Evolutionary conservation across 2,888 invertebrate genomes (phyloP), one percentile per base, ranked within the genome.

Genomic region (Lucinisca nassula): DNA sequence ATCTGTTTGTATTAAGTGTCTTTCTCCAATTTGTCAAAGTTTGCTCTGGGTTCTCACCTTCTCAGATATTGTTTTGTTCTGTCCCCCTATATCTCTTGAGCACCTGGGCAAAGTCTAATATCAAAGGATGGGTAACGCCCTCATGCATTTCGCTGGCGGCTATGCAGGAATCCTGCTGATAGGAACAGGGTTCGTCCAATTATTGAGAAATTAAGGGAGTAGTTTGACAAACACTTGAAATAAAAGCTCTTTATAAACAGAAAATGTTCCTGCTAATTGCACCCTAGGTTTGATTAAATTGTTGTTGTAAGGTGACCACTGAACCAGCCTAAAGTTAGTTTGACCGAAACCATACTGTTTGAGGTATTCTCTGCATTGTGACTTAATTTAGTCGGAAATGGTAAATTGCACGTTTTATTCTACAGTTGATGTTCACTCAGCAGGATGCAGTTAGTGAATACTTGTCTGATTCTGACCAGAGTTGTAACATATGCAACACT

Each of bases 91-190:
- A 32, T 67, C 35, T n/a, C 67, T 32, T 2, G 32, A 75, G 70
- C 85, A 86, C 85, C 85, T 86, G 85, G 73, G 51, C 75, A 30
- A 30, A 35, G 73, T 86, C 79, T 32, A 35, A 79, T 82, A 75
- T 79, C 78, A 86, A 86, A 79, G 79, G 32, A 12, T 30, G 40
- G 74, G 49, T 37, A 78, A 37, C 79, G 40, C 79, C 85, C 82
- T 21, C 30, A 17, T 40, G 67, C 74, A 78, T 78, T 74, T 49
- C 74, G 78, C 73, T 24, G 6, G n/a, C 80, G 84, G 81, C 21
- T 35, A 27, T 21, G 21, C 32, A 75, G 78, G 78, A 77, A 81
- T 73, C 84, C 87, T 79, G 74, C 70, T 73, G 81, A 77, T 78
- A 58, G 10, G 32, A 38, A 45, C 73, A 55, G 45, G 40, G 75